Conservation (phyloP, 2,797 vertebrate genomes). For the Macropus fuliginosus region DNA sequence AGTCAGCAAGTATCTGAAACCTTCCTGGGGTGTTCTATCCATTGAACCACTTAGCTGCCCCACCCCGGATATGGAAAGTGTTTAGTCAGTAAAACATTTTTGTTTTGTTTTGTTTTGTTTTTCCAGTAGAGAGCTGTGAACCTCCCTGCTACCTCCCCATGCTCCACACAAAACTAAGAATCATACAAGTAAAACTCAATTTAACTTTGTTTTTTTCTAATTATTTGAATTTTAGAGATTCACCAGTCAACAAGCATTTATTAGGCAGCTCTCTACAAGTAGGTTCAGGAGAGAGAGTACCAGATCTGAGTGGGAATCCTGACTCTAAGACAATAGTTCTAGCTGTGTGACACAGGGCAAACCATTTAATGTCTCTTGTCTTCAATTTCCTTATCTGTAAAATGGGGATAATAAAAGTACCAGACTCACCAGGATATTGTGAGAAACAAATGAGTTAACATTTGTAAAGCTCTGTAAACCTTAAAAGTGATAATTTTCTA, state of each 20-base stretch:
- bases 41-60: neutral
- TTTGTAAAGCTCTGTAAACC: neutral
- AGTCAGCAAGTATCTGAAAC: neutral
- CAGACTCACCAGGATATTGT: neutral
- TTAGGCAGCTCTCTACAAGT: neutral
- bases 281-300: neutral
- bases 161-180: neutral
- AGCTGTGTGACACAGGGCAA: neutral
- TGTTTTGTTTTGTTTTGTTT: neutral
- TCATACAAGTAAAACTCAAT: neutral
- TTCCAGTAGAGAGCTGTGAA: neutral
- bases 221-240: neutral
- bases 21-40: neutral
- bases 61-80: neutral
- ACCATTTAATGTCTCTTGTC: neutral
- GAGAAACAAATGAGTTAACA: neutral
- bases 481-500: neutral
- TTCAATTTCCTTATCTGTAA: neutral
- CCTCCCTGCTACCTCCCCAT: neutral
- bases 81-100: neutral
- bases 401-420: neutral
- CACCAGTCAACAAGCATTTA: neutral
- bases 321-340: neutral
- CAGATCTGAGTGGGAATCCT: neutral
- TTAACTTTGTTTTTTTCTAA: neutral